phyloP scores from a whole-genome alignment of 2,888 invertebrate genomes.

The Noctua comes region DNA sequence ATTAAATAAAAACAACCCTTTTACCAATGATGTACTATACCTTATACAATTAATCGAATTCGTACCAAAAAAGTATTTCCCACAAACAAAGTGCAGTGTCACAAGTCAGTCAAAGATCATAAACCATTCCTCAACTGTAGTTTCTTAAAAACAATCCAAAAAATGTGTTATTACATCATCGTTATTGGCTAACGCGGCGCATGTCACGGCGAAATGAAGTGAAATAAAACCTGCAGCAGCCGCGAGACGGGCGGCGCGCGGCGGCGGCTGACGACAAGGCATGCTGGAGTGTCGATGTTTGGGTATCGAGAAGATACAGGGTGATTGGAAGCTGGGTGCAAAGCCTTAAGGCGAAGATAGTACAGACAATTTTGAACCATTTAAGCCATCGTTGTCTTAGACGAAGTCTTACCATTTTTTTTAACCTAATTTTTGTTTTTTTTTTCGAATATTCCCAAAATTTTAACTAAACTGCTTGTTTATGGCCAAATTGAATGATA shows the following conservation, averaged over 20 bases:
- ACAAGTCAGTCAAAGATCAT: slow-evolving; percentile 3
- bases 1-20: background rate
- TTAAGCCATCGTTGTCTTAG: too few relatives aligned
- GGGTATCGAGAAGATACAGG: background rate
- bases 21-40: too few relatives aligned
- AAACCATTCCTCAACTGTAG: slow-evolving; percentile 14
- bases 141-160: slow-evolving; percentile 44
- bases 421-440: too few relatives aligned
- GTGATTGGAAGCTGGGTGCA: too few relatives aligned
- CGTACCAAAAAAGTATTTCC: background rate
- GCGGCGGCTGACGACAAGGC: slow-evolving; percentile 36
- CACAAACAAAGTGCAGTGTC: slow-evolving; percentile 7
- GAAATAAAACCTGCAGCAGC: slow-evolving; percentile 59
- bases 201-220: slow-evolving; percentile 57
- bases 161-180: slow-evolving; percentile 54
- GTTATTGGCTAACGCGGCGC: slow-evolving; percentile 34
- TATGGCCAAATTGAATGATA: too few relatives aligned
- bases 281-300: background rate
- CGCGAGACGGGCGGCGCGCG: slow-evolving; percentile 42
- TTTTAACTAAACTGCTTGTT: too few relatives aligned
- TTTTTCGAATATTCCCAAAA: too few relatives aligned
- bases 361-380: too few relatives aligned
- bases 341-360: too few relatives aligned
- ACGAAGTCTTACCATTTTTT: too few relatives aligned
- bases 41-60: background rate